Evolutionary conservation across 1,140 invertebrate genomes (phyloP), one percentile per base, ranked within the genome.

Genomic region (Drosophila asahinai): DNA sequence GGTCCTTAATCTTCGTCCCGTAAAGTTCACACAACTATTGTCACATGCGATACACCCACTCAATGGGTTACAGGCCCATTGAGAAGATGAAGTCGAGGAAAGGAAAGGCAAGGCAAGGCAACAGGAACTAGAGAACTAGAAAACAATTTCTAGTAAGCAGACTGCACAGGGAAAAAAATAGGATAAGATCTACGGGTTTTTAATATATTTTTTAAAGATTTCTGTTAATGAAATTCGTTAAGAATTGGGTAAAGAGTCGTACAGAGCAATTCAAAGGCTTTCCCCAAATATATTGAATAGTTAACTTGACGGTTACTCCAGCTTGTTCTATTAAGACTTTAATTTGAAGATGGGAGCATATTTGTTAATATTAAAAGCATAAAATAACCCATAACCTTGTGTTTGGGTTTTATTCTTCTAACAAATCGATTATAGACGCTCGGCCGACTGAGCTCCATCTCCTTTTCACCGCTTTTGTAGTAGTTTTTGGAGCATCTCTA

Each of bases 11-110:
- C 83, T 81, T 73, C 55, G 54, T 81, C 79, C 61, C 42, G 57
- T 48, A 42, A 61, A 60, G 68, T 76, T 79, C 80, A 77, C 80
- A 77, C 73, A 79, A 71, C 84, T 79, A 89, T 87, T 83, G 81
- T 78, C 84, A 89, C 81, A 81, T 81, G 72, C 77, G 81, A 70
- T 79, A 83, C 68, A 78, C 72, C 80, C 67, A 80, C 68, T 74
- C 76, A 89, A 87, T 61, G 81, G 77, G 84, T 71, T 77, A 76
- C 63, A 49, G 62, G 64, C 45, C 65, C 64, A 71, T 64, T 65
- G 67, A 54, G 42, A 36, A 73, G 38, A 38, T 60, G 54, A 49
- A 60, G 36, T 43, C 1, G 63, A 38, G 63, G 36, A 33, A 12
- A 15, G 36, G 12, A 33, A 48, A 15, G 25, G 38, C n/a, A 25